Evolutionary conservation across 2,113 vertebrate species (phyloP), one percentile per base, ranked within the genome.

Genomic region (Python bivittatus): DNA sequence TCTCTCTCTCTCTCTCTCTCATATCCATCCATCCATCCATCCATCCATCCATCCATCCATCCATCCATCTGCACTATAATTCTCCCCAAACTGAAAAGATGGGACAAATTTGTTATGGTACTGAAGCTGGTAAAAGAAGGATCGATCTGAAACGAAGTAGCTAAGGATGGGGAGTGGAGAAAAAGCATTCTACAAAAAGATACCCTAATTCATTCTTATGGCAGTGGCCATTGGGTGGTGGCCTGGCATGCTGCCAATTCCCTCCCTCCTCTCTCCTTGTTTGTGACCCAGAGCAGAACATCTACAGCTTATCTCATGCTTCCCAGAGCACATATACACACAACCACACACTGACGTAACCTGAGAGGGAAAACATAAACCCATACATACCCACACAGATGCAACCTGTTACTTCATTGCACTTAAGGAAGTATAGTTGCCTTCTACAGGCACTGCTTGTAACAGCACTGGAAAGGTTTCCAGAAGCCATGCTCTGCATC

Each of bases 21-120:
- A n/a, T n/a, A n/a, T n/a, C n/a, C n/a, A n/a, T n/a, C 60, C 29
- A 0, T 61, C 60, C 27, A 0, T 27, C 60, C 29, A 11, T 12
- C 64, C 64, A 33, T 13, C 64, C 68, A 38, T 38, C 15, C 15
- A 1, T 72, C n/a, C n/a, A 72, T 7, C 12, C n/a, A 68, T 1
- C 64, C 60, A 61, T 1, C 27, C 61, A 64, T 4, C 11, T n/a
- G n/a, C n/a, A n/a, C 29, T 13, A 72, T 33, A 33, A 33, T 17
- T 33, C 68, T 38, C 68, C 33, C 6, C 68, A 79, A 38, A 38
- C 17, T 38, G 68, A 8, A 72, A 72, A 79, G 38, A 17, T n/a
- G 29, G 12, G 4, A 13, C 4, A n/a, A n/a, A 29, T 6, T 13
- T 68, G 29, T 13, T 38, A 33, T 38, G 33, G 17, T 38, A 79